Evolutionary conservation across 2,888 invertebrate genomes (phyloP), one percentile per base, ranked within the genome.

Genomic region (Caenorhabditis japonica): DNA sequence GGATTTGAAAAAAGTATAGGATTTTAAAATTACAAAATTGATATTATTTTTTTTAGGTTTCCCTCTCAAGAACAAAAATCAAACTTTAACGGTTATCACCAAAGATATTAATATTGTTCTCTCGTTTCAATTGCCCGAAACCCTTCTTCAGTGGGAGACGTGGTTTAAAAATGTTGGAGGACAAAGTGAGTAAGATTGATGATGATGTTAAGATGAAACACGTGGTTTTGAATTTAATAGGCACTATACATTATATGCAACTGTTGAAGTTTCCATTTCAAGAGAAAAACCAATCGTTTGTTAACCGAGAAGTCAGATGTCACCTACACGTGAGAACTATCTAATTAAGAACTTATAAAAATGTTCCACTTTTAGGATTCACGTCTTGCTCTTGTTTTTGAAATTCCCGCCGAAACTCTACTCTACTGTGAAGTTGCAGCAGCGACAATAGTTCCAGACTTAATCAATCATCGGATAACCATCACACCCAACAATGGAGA

Each of bases 101-200:
- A 73, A 74, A 51, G 68, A 71, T 19, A 30, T 38, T 15, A 70
- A 61, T 56, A 55, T 79, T 13, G 55, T 74, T 39, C 55, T 79
- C 19, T 60, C 79, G 10, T 79, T 79, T 38, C 72, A 75, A 23
- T n/a, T 69, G 4, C 72, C 77, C 0, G 77, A 77, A 46, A 79
- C 62, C 21, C 55, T 79, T 13, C 47, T 79, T 5, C 72, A 75
- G 30, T 79, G 79, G 79, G 76, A 79, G 17, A 64, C 77, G 19
- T 79, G 79, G 79, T 62, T 79, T 53, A 75, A 74, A 53, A 75
- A 75, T 25, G 58, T 59, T 36, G 77, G 73, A 36, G 77, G 77
- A 1, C 75, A 79, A 46, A 64, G 79, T 79, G 52, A 66, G 74
- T 68, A 21, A 23, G 23, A 51, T 44, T 44, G n/a, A 61, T 43